A percentile compares a stretch with the other conserved stretches of the same genome.
Conservation (phyloP, 2,797 vertebrate genomes). For the Spinus pinus region DNA sequence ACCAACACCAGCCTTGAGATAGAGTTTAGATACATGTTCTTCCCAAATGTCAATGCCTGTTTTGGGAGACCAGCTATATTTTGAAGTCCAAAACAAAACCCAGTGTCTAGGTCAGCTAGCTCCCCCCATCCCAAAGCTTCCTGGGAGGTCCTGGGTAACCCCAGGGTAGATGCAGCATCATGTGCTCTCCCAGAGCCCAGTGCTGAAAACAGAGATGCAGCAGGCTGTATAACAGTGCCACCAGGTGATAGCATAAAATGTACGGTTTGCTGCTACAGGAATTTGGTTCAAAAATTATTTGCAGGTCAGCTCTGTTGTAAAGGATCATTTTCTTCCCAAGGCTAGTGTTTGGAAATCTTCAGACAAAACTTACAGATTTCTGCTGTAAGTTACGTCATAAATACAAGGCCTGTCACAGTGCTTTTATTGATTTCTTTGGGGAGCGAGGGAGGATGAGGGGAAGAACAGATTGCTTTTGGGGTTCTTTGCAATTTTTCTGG, state of each 20-base stretch:
- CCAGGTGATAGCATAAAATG: background rate
- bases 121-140: background rate
- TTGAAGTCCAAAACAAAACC: background rate
- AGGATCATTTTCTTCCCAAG: background rate
- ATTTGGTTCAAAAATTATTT: background rate
- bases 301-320: background rate
- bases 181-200: background rate
- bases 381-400: background rate
- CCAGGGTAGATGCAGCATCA: background rate
- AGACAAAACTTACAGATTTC: background rate
- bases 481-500: background rate
- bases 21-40: background rate
- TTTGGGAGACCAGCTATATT: background rate
- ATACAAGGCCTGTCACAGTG: background rate
- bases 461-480: background rate
- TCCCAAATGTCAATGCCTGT: background rate
- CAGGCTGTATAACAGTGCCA: slow-evolving; percentile 10
- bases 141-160: background rate
- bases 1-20: background rate
- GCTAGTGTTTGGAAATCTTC: background rate
- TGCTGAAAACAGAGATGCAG: background rate
- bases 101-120: background rate
- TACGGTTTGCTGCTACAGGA: background rate
- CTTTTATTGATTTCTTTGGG: background rate
- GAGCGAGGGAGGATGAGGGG: accelerated